These are phyloP conservation scores for Trisateles emortualis DNA, from an alignment of 2,888 invertebrate species.

Conservation along the genomic window DNA sequence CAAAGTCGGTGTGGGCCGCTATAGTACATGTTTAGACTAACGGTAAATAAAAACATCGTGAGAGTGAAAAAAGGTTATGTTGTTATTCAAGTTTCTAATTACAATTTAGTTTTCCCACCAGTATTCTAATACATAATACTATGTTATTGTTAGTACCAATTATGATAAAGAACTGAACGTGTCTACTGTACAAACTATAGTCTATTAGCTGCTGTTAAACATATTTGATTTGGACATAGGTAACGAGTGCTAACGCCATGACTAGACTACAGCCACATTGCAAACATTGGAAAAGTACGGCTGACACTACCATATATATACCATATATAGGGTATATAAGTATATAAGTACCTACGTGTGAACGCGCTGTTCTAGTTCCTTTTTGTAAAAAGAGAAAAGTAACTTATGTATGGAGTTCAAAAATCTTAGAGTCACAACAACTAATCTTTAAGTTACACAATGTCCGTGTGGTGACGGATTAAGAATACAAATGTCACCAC, in stretches of 20 bases:
- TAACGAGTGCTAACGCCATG: conserved; percentile 64
- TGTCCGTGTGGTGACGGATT: too few relatives aligned
- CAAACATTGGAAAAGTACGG: conserved; percentile 84
- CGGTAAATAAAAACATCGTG: too few relatives aligned
- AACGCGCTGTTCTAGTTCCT: conserved; percentile 17
- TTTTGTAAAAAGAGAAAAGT: too few relatives aligned
- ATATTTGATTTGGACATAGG: conserved; percentile 77
- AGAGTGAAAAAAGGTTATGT: too few relatives aligned
- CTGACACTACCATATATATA: too few relatives aligned
- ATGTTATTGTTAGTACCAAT: conserved; percentile 25
- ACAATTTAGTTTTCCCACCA: background rate
- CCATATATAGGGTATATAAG: too few relatives aligned
- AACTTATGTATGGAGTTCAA: too few relatives aligned
- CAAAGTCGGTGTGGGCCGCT: too few relatives aligned
- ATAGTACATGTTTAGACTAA: too few relatives aligned
- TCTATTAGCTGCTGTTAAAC: conserved; percentile 74
- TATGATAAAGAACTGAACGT: conserved; percentile 49
- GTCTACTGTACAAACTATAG: conserved; percentile 61
- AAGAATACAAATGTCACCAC: too few relatives aligned
- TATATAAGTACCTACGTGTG: conserved; percentile 29
- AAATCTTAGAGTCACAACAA: too few relatives aligned
- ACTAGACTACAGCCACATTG: conserved; percentile 52
- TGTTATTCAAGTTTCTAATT: background rate
- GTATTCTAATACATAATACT: background rate
- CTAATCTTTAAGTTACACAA: too few relatives aligned